These are phyloP conservation scores for Nyctalus aviator DNA, from an alignment of 2,797 vertebrate species.

Conservation along the genomic window DNA sequence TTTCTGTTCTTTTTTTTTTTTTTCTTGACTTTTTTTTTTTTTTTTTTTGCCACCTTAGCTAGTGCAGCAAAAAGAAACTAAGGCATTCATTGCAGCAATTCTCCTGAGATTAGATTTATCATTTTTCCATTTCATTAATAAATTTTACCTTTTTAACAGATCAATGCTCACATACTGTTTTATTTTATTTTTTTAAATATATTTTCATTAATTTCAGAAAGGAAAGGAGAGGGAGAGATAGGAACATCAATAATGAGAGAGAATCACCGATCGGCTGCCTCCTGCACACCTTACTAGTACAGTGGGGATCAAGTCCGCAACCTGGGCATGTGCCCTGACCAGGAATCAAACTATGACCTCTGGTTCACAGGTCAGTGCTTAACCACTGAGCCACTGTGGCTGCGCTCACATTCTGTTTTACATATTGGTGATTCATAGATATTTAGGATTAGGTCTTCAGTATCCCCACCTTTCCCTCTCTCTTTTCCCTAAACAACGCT, in stretches of 20 bases:
- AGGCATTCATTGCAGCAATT: background rate
- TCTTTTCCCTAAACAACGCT: background rate
- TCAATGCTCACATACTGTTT: background rate
- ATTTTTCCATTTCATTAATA: background rate
- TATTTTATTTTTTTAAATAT: no score
- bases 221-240: no score
- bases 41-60: background rate
- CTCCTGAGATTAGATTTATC: background rate
- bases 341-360: no score
- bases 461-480: background rate
- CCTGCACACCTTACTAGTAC: no score
- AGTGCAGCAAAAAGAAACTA: background rate
- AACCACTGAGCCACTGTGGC: no score
- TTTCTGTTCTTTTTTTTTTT: background rate
- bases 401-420: background rate
- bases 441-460: background rate
- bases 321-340: no score
- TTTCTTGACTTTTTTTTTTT: background rate
- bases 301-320: no score
- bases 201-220: no score
- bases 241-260: no score
- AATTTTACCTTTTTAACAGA: background rate
- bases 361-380: no score
- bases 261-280: no score
- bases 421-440: background rate